Evolutionary conservation across 2,797 vertebrate genomes (phyloP), one percentile per base, ranked within the genome.

Genomic region (Enoplosus armatus): DNA sequence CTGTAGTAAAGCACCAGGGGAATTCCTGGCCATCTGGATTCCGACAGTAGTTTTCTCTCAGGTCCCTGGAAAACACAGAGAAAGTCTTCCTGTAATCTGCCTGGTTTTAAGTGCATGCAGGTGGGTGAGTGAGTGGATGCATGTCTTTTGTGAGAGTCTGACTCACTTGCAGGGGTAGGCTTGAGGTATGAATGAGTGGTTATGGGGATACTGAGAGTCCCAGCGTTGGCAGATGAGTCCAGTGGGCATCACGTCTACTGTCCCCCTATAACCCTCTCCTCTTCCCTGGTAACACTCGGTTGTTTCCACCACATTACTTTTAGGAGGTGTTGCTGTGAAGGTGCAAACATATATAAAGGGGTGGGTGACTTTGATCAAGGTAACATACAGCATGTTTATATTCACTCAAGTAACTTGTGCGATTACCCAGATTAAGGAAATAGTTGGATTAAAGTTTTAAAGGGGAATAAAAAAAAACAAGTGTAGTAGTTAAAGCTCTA

Each of bases 161-260:
- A 96, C 98, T 97, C 91, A 99, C 98, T 98, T 99, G 98, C 98
- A 99, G 83, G 94, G 95, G 93, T 98, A 99, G 89, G 97, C 97
- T 87, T 97, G 94, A 5, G 97, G 96, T 55, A 94, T 95, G 91
- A 97, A 96, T 47, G 97, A 95, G 90, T 99, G 98, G 75, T 96
- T 95, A 78, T 99, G 98, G 80, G 98, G 98, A 91, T 96, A 96
- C 89, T 99, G 98, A 0, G 95, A 95, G 89, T 99, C 97, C 98
- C 98, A 99, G 62, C 95, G 94, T 74, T 99, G 98, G 90, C 98
- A 99, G 7, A 82, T 95, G 85, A 97, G 90, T 37, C 97, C 97
- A 2, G 95, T 97, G 76, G 96, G 97, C 2, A 96, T 96, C 58
- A 94, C 87, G 77, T 94, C 97, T 43, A 94, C 89, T 0, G 92